A percentile compares a stretch with the other conserved stretches of the same genome.
These are phyloP conservation scores for Acleris holmiana DNA, from an alignment of 2,888 invertebrate genomes.

Conservation along the genomic window DNA sequence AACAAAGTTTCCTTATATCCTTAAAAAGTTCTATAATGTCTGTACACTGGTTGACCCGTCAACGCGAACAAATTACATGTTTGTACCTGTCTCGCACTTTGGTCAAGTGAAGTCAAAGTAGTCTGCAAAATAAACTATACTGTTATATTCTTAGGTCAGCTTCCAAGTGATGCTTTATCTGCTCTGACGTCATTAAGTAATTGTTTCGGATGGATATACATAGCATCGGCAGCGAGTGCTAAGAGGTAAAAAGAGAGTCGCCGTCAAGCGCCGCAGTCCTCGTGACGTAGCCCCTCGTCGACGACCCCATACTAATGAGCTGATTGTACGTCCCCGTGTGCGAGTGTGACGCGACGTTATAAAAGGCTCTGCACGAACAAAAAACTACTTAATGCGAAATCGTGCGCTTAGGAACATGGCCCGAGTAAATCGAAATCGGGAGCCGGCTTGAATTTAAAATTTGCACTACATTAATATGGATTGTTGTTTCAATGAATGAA, in stretches of 20 bases:
- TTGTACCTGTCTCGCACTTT: too few species aligned
- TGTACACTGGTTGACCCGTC: too few species aligned
- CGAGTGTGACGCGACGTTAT: conserved; percentile 66
- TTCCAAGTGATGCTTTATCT: neutral
- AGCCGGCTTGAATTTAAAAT: conserved; percentile 81
- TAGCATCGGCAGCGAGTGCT: conserved; percentile 25
- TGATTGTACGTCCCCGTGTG: conserved; percentile 56
- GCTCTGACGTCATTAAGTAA: neutral
- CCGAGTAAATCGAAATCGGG: conserved; percentile 75
- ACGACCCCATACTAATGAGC: conserved; percentile 61
- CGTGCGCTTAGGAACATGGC: conserved; percentile 78
- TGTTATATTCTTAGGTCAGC: neutral
- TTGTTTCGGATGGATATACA: conserved; percentile 9
- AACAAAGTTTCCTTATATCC: too few species aligned
- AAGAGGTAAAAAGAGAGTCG: conserved; percentile 35
- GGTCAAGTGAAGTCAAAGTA: too few species aligned
- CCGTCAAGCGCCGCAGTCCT: conserved; percentile 44
- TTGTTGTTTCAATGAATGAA: conserved; percentile 83
- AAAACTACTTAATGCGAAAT: conserved; percentile 80
- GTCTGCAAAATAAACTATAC: too few species aligned
- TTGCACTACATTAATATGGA: conserved; percentile 84
- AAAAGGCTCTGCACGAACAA: conserved; percentile 74
- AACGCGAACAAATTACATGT: too few species aligned
- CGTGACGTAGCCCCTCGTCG: conserved; percentile 58
- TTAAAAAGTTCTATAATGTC: too few species aligned